phyloP scores from a whole-genome alignment of 2,797 vertebrate species.

The Dipus sagitta region DNA sequence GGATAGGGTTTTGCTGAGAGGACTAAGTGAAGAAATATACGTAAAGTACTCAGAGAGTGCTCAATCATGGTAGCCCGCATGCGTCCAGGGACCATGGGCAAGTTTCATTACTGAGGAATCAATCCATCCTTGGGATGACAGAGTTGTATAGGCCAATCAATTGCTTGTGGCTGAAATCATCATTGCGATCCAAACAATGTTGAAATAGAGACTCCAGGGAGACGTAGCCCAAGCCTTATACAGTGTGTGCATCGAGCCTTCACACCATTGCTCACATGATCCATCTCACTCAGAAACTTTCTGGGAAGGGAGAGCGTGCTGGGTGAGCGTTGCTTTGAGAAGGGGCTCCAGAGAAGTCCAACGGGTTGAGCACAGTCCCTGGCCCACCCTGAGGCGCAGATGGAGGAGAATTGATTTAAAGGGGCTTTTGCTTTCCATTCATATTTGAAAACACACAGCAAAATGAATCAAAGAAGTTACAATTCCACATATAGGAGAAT shows the following conservation, averaged over 20 bases:
- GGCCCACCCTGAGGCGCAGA: not conserved
- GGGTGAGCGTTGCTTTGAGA: not conserved
- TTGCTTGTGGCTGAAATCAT: conserved; percentile 73
- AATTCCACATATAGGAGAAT: not conserved
- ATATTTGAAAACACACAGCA: not conserved
- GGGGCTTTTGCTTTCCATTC: not conserved
- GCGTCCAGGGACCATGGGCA: conserved; percentile 47
- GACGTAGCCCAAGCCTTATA: conserved; percentile 46
- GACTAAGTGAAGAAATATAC: not conserved
- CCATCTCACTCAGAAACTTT: conserved; percentile 40
- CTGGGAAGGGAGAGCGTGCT: not conserved
- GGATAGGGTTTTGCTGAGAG: not conserved
- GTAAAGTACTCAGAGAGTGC: conserved; percentile 57
- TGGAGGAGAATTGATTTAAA: not conserved
- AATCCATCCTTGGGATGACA: conserved; percentile 76
- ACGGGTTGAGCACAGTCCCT: not conserved
- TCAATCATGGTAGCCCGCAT: not conserved
- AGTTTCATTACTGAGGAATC: conserved; percentile 69
- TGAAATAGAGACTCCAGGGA: conserved; percentile 58
- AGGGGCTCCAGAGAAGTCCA: not conserved
- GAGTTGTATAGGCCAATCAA: conserved; percentile 71
- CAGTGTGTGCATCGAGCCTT: not conserved
- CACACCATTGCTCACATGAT: not conserved
- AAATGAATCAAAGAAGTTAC: conserved; percentile 16
- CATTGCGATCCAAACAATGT: conserved; percentile 72